These are phyloP conservation scores for Cinara cedri DNA, from an alignment of 2,888 invertebrate genomes.

Conservation along the genomic window DNA sequence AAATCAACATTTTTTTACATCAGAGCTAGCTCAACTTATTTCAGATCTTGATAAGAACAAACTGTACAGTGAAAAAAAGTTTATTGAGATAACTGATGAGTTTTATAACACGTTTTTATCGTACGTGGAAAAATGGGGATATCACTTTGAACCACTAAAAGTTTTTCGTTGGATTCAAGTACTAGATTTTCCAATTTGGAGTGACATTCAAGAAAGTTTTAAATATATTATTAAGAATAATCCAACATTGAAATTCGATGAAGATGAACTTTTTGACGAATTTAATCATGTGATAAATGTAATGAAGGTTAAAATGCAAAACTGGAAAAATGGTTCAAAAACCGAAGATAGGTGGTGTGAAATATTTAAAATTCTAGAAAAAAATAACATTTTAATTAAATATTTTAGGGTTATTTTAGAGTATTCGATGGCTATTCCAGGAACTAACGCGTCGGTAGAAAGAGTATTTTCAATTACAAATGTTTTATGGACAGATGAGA, in stretches of 20 bases:
- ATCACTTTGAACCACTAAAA: constrained; percentile 16
- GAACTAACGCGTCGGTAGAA: not conserved
- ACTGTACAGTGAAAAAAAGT: too few species aligned
- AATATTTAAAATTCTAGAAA: constrained; percentile 20
- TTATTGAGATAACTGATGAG: constrained; percentile 16
- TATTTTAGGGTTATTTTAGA: too few species aligned
- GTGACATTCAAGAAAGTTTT: constrained; percentile 25
- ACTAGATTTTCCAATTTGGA: constrained; percentile 21
- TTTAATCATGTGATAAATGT: too few species aligned
- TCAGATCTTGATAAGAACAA: too few species aligned
- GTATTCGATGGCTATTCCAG: too few species aligned
- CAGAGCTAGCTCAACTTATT: too few species aligned
- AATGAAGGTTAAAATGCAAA: constrained; percentile 14
- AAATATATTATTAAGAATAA: not conserved
- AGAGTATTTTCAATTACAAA: constrained; percentile 15
- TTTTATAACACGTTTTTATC: constrained; percentile 19
- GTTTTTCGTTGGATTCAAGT: not conserved
- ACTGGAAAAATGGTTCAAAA: constrained; percentile 38
- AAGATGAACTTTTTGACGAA: too few species aligned
- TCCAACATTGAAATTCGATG: too few species aligned
- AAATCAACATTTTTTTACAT: too few species aligned
- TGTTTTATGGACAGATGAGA: constrained; percentile 10
- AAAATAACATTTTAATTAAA: too few species aligned
- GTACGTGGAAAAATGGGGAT: constrained; percentile 27
- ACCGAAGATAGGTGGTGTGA: constrained; percentile 20